These are phyloP conservation scores for Rhinoptilus africanus DNA, from an alignment of 2,113 vertebrate species.

Conservation along the genomic window DNA sequence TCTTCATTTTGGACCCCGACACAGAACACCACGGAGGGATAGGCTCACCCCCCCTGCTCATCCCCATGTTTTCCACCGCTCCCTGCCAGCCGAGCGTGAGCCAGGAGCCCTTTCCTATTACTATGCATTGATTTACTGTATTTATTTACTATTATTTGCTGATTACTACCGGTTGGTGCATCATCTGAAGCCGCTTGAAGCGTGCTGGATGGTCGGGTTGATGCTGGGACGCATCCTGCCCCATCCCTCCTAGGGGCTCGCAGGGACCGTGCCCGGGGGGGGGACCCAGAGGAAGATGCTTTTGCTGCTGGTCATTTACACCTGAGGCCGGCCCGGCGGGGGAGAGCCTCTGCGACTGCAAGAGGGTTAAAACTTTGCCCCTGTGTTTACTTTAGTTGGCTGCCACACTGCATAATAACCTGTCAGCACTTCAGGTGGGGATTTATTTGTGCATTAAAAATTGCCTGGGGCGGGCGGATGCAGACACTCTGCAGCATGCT, in stretches of 20 bases:
- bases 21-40: rapidly evolving
- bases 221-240: background rate
- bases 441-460: conserved; percentile 86
- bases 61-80: background rate
- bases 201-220: background rate
- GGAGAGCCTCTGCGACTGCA: conserved; percentile 45
- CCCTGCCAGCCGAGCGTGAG: rapidly evolving
- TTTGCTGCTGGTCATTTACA: background rate
- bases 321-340: conserved; percentile 9
- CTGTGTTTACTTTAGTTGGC: conserved; percentile 76
- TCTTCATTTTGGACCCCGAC: background rate
- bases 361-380: conserved; percentile 78
- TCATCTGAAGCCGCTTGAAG: background rate
- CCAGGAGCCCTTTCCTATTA: background rate
- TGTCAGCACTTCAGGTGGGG: conserved; percentile 81
- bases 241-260: background rate
- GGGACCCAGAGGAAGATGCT: background rate
- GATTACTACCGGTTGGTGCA: rapidly evolving
- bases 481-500: conserved; percentile 75
- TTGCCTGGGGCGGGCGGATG: conserved; percentile 76
- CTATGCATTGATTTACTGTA: background rate
- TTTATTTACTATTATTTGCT: background rate
- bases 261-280: background rate
- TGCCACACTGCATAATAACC: conserved; percentile 76
- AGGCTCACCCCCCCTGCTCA: background rate